Conservation (phyloP, 2,797 vertebrate species). For the Uromys caudimaculatus region DNA sequence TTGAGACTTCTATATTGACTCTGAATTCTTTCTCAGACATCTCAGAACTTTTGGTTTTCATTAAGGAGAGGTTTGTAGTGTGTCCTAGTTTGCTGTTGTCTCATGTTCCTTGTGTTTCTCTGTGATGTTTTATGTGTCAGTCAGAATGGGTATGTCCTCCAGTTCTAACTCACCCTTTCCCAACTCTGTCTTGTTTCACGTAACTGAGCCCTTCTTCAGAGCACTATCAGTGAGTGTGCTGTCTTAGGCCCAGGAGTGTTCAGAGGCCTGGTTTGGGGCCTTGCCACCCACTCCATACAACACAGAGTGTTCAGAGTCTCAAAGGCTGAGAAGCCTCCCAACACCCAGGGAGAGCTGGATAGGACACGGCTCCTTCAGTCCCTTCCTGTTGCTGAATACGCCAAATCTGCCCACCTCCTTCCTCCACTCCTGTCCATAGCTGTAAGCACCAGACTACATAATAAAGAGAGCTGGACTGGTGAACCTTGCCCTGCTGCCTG, state of each 20-base stretch:
- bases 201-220: slow-evolving; percentile 1
- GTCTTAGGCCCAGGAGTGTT: background rate
- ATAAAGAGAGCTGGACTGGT: background rate
- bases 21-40: background rate
- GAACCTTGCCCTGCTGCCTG: background rate
- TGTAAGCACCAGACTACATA: background rate
- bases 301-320: background rate
- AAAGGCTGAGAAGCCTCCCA: background rate
- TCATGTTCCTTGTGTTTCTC: background rate
- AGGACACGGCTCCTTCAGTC: background rate
- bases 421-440: background rate
- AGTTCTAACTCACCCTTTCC: background rate
- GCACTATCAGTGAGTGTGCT: background rate
- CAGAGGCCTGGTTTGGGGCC: background rate
- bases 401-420: background rate
- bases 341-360: background rate
- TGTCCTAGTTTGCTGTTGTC: background rate
- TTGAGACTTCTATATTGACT: background rate
- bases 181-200: background rate
- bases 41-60: background rate
- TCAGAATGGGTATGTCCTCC: background rate
- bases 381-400: background rate
- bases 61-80: background rate
- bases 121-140: background rate
- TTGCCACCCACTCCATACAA: background rate